Evolutionary conservation across 2,113 vertebrate species (phyloP), one percentile per base, ranked within the genome.

Genomic region (Pelobates fuscus): DNA sequence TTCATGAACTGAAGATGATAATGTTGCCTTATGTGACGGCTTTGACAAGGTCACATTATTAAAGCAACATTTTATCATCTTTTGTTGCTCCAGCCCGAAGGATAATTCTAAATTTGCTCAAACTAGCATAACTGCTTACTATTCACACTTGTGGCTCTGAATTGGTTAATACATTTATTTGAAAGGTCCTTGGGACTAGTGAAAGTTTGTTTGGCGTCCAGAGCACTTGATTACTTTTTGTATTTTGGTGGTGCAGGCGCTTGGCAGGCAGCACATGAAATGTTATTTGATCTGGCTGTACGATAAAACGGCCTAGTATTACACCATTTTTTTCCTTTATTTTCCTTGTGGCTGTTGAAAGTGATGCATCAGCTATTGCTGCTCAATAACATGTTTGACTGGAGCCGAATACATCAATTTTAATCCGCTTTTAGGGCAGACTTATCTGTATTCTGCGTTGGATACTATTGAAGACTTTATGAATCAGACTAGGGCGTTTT

Each of bases 241-340:
- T 41, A 61, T 81, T 87, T 90, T 87, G 61, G 81, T 84, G 85
- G 88, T 86, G 88, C 85, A 82, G 81, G 82, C 71, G 89, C 88
- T 94, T 94, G 94, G 94, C 92, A 89, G 86, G 85, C 85, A 79
- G 82, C 70, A 86, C 87, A 82, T 78, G 82, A 84, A 84, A 85
- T 83, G 90, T 84, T 91, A 89, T 89, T 95, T 91, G 91, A 94
- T 93, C 91, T 90, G 87, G 79, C 86, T 81, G 85, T 84, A 4
- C 68, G 89, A 90, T 86, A 87, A 90, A 90, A 89, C 87, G 87
- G 82, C 67, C 87, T 80, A 75, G 86, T 87, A 86, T 91, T 91
- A 85, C 84, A 81, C 86, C 80, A 68, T 81, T 84, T 75, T 79
- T 70, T 80, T 72, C 79, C 68, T 37, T 71, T 72, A 52, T 65